phyloP scores from a whole-genome alignment of 2,113 vertebrate species.

The Nothobranchius furzeri region DNA sequence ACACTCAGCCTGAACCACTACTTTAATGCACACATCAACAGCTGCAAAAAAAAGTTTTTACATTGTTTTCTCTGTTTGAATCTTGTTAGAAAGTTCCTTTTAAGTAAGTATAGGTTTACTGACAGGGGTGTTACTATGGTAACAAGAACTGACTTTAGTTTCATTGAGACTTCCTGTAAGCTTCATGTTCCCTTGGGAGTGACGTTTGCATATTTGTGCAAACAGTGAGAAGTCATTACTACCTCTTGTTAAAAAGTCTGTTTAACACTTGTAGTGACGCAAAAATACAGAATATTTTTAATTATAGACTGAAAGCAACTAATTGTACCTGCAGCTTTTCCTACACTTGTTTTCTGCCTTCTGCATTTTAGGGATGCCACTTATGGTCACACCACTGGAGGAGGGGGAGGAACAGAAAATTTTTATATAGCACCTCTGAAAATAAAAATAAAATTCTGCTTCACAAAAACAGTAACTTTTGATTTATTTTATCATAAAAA shows the following conservation, averaged over 20 bases:
- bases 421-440: too few species aligned
- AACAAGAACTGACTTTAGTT: slow-evolving; percentile 30
- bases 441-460: too few species aligned
- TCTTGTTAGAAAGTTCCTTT: not conserved
- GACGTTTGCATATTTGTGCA: not conserved
- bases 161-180: slow-evolving; percentile 5
- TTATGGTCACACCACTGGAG: too few species aligned
- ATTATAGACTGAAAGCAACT: not conserved
- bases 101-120: slow-evolving; percentile 12
- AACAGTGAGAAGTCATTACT: not conserved
- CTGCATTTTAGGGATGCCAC: not conserved
- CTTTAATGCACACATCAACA: slow-evolving; percentile 11
- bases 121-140: slow-evolving; percentile 41
- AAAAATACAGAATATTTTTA: not conserved
- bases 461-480: too few species aligned
- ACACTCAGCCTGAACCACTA: slow-evolving; percentile 9
- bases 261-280: not conserved
- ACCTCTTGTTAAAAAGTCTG: not conserved
- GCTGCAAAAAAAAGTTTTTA: not conserved
- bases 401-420: too few species aligned
- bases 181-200: slow-evolving; percentile 1
- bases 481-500: too few species aligned
- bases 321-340: not conserved
- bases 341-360: not conserved
- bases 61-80: not conserved